These are phyloP conservation scores for Acanthisitta chloris DNA, from an alignment of 2,113 vertebrate species.

Conservation along the genomic window DNA sequence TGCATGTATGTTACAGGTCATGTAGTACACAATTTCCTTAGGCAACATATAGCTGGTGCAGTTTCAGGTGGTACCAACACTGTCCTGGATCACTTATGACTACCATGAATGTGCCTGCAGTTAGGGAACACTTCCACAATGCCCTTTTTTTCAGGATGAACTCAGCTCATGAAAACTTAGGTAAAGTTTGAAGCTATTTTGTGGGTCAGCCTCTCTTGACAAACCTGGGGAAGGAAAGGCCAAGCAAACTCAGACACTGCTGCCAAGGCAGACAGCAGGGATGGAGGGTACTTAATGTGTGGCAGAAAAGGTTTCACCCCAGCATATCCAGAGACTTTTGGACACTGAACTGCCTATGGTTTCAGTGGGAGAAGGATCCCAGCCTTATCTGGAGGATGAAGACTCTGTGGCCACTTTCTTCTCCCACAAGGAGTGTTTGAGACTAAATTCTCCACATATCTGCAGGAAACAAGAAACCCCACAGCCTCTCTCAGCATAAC, in stretches of 20 bases:
- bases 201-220: neutral
- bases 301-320: neutral
- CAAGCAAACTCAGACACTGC: neutral
- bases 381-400: neutral
- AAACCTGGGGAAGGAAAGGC: neutral
- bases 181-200: neutral
- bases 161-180: neutral
- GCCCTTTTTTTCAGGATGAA: neutral
- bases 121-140: neutral
- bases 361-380: neutral
- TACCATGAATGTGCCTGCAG: neutral
- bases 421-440: neutral
- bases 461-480: neutral
- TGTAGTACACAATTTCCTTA: neutral
- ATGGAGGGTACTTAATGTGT: neutral
- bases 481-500: neutral
- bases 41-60: neutral
- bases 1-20: neutral
- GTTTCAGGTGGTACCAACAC: neutral
- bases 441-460: neutral
- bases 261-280: neutral
- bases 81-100: neutral
- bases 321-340: neutral
- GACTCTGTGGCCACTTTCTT: neutral
- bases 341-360: neutral